A percentile compares a stretch with the other conserved stretches of the same genome.
These are phyloP conservation scores for Harlomillsia oculata DNA, from an alignment of 1,140 invertebrate genomes.

Conservation along the genomic window DNA sequence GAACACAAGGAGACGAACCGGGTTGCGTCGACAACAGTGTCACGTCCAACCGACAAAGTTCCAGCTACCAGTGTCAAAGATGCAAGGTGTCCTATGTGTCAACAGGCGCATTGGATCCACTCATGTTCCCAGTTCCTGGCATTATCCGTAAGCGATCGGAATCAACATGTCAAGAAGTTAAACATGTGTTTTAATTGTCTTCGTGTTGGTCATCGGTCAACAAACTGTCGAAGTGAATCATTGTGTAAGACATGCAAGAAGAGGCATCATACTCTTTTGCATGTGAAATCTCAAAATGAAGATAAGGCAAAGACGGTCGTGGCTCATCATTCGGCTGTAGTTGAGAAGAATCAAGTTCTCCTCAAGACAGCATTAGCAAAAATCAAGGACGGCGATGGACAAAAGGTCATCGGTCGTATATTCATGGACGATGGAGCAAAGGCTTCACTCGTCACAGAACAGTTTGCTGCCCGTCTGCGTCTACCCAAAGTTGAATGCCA, in stretches of 20 bases:
- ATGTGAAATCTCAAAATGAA: background rate
- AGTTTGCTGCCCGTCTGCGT: background rate
- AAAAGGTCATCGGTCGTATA: background rate
- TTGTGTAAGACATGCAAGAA: background rate
- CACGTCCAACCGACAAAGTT: too few species aligned
- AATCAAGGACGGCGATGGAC: background rate
- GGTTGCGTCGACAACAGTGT: too few species aligned
- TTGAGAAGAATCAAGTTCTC: background rate
- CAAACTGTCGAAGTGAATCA: background rate
- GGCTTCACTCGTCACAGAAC: background rate
- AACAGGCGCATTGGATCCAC: background rate
- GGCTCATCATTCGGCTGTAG: background rate
- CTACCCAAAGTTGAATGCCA: background rate
- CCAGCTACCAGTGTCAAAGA: background rate
- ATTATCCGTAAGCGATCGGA: background rate
- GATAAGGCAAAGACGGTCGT: too few species aligned
- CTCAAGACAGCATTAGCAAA: background rate
- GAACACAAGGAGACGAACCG: background rate
- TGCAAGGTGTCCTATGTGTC: background rate
- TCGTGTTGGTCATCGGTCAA: background rate
- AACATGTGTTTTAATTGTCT: slow-evolving; percentile 9
- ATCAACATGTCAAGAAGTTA: background rate
- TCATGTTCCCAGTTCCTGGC: too few species aligned
- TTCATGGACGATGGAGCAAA: background rate
- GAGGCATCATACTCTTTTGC: background rate